These are phyloP conservation scores for Trichomalopsis sarcophagae DNA, from an alignment of 1,140 invertebrate species.

Conservation along the genomic window DNA sequence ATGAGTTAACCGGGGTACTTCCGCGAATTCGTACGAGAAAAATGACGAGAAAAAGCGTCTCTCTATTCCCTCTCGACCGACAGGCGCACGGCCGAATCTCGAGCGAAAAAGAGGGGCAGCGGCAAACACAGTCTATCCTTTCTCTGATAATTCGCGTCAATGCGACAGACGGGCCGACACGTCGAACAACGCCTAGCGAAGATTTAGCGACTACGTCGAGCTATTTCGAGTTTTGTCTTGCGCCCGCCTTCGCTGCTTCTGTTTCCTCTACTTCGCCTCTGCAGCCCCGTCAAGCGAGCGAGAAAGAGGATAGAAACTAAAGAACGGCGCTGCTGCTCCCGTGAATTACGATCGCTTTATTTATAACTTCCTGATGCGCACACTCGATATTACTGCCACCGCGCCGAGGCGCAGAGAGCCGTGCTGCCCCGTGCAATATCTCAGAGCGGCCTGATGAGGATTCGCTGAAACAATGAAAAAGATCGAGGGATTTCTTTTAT, in stretches of 20 bases:
- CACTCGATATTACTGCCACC: conserved; percentile 29
- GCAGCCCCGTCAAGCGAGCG: background rate
- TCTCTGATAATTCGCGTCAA: conserved; percentile 62
- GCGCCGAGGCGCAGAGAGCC: no score
- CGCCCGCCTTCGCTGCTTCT: background rate
- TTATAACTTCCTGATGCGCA: conserved; percentile 50
- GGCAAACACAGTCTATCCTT: conserved; percentile 39
- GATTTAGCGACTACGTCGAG: conserved; percentile 55
- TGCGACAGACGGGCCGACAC: conserved; percentile 50
- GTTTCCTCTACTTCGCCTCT: background rate
- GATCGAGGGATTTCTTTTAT: conserved; percentile 42
- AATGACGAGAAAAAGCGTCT: no score
- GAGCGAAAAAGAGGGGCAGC: background rate
- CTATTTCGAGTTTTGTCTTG: conserved; percentile 47
- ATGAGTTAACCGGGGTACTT: no score
- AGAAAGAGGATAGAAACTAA: conserved; percentile 6
- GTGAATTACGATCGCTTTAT: conserved; percentile 50
- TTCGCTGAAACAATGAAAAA: conserved; percentile 47
- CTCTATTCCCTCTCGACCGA: no score
- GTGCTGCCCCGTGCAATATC: conserved; percentile 17
- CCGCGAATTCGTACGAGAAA: no score
- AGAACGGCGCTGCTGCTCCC: background rate
- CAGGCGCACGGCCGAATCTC: no score
- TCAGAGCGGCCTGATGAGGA: conserved; percentile 36
- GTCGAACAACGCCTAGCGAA: conserved; percentile 52